Base-by-base conservation (phyloP, 2,113 vertebrate genomes). In the Scomber scombrus region DNA sequence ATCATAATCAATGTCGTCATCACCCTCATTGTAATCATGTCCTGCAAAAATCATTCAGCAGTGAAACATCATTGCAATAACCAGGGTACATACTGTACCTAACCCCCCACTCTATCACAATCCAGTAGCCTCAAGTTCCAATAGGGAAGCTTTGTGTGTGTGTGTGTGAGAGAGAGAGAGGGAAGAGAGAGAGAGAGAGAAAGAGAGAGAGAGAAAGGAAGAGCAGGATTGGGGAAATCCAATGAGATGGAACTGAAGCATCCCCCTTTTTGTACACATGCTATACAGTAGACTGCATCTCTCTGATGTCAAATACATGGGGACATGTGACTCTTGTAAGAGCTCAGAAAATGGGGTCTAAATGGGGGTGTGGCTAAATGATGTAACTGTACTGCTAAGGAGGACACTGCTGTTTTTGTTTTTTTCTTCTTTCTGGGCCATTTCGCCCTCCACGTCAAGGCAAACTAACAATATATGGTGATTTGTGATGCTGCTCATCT, bases 221-320 rank as follows among this genome's bases (percentile, higher is more conserved):
- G 16, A 31, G 51, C 2, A 26, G 23, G 65, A 60, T 34, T 78
- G 49, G 72, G 60, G 72, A 54, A 79, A 85, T 84, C 82, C 78
- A 89, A 55, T 21, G 65, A 85, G 86, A 63, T 18, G 46, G n/a
- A 84, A 78, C 5, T 80, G 45, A 76, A 82, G 71, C 80, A 54
- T 76, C 67, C 56, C 63, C 43, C 64, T 74, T 71, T 86, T 78
- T 80, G 78, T 75, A 66, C 60, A 45, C 69, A 85, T 29, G 49
- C 62, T 69, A 70, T 40, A 40, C 34, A 40, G 34, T 52, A 82
- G 75, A 62, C 55, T 45, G 26, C 16, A 23, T 80, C 78, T 49
- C 79, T 91, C 87, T 93, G 89, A 93, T 88, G 84, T 87, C 67
- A 70, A 71, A 79, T 40, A 70, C 70, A 85, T 50, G 67, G 77